phyloP scores from a whole-genome alignment of 1,140 invertebrate genomes.

The Penaeus vannamei region DNA sequence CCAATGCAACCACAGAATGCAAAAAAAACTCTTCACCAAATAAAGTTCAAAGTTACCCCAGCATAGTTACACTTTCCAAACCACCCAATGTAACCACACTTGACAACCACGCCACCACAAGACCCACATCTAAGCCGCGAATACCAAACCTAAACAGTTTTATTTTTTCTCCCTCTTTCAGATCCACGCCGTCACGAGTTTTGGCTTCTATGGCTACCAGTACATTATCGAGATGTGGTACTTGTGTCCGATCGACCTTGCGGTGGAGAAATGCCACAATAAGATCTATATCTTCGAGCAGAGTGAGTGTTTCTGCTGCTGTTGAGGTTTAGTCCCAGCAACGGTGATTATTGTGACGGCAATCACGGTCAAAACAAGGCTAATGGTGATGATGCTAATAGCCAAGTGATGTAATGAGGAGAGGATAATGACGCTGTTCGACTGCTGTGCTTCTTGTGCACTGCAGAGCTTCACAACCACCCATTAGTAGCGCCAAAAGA shows the following conservation, averaged over 20 bases:
- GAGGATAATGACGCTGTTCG: too few species aligned
- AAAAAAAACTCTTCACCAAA: too few species aligned
- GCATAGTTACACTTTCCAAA: too few species aligned
- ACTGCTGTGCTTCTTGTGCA: too few species aligned
- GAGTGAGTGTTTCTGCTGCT: slow-evolving; percentile 19
- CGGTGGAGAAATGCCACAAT: slow-evolving; percentile 46
- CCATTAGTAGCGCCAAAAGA: too few species aligned
- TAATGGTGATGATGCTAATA: neutral
- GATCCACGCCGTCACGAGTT: slow-evolving; percentile 34
- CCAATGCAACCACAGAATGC: too few species aligned
- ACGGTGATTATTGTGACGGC: neutral
- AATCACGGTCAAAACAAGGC: neutral
- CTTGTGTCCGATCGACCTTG: slow-evolving; percentile 42
- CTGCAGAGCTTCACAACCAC: too few species aligned
- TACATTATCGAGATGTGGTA: slow-evolving; percentile 48
- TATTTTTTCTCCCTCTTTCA: slow-evolving; percentile 4
- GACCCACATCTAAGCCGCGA: neutral
- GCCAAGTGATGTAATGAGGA: too few species aligned
- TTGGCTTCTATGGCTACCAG: slow-evolving; percentile 50
- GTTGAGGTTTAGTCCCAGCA: neutral
- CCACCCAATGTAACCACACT: too few species aligned
- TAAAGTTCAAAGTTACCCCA: too few species aligned
- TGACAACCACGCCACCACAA: too few species aligned
- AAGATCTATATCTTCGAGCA: slow-evolving; percentile 60
- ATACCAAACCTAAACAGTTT: neutral